Percentiles rank a stretch among this genome's conserved stretches.
Evolutionary conservation across 2,113 vertebrate species (phyloP).

Genomic region (Etia nguti): DNA sequence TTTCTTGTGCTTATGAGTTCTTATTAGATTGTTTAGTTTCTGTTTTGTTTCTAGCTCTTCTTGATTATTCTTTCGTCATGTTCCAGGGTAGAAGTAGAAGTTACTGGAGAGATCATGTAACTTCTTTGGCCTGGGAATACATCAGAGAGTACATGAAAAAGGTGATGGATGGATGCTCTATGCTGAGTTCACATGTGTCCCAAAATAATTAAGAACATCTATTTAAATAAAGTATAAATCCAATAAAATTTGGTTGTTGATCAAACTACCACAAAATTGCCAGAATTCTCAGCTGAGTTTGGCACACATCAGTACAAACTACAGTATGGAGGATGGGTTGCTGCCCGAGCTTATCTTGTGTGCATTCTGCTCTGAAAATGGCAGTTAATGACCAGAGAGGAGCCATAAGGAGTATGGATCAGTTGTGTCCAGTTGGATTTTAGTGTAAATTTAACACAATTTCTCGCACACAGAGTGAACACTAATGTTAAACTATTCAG

Average conservation of each 20-base stretch:
- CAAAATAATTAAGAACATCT: background rate
- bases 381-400: background rate
- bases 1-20: background rate
- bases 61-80: background rate
- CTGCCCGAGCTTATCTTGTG: background rate
- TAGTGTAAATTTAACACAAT: background rate
- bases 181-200: fast-evolving
- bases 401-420: background rate
- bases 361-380: background rate
- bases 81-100: background rate
- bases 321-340: background rate
- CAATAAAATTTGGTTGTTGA: background rate
- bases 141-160: background rate
- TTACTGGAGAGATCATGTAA: too few relatives aligned
- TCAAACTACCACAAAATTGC: background rate
- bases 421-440: background rate
- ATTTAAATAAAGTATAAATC: background rate
- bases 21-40: background rate
- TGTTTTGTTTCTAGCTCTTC: background rate
- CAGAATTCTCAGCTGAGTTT: background rate
- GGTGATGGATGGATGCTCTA: background rate
- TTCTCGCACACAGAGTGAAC: background rate
- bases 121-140: background rate
- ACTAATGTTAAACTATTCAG: background rate
- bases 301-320: background rate